Base-by-base conservation (phyloP, 2,888 invertebrate species). In the Phlogophora meticulosa region DNA sequence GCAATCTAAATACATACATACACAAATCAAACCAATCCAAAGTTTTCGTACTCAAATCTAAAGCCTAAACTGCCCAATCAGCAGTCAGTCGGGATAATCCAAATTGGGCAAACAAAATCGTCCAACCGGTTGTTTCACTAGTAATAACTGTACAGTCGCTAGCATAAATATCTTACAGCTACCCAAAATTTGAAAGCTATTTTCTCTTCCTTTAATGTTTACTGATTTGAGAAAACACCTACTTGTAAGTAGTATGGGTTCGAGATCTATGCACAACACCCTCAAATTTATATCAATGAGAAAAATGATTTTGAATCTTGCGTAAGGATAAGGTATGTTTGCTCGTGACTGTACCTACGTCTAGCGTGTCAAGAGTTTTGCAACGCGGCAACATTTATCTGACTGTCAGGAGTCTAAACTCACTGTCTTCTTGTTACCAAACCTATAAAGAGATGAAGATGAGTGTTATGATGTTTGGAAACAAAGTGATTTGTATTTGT, bases 321-420 rank as follows among this genome's bases (percentile, higher is more conserved):
- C 28, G 28, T 28, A 28, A 28, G 28, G 2, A 5, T 28, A 28
- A 28, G 5, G 28, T 28, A 28, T 28, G 28, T 28, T 28, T 28
- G 28, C 28, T 28, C 28, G 28, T 28, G 28, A 28, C 28, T 28
- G 28, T 28, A 28, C 28, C 5, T 28, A 59, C 58, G 66, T 73
- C 73, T 58, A 58, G 38, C 36, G 28, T 43, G 46, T 61, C 74
- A 69, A 62, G 69, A 69, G 43, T 77, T 79, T 64, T 68, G 73
- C 64, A 72, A 70, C 70, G 64, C 42, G 71, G 79, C 74, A 75
- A 72, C 75, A 86, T 86, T 84, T 84, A 64, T 85, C 74, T 75
- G 53, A 20, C 76, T 82, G 85, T 79, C 82, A 80, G 56, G 57
- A 77, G 61, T 82, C 78, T 82, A 83, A 83, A 84, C 82, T 84